phyloP scores from a whole-genome alignment of 2,888 invertebrate species.

The Catocala fraxini region DNA sequence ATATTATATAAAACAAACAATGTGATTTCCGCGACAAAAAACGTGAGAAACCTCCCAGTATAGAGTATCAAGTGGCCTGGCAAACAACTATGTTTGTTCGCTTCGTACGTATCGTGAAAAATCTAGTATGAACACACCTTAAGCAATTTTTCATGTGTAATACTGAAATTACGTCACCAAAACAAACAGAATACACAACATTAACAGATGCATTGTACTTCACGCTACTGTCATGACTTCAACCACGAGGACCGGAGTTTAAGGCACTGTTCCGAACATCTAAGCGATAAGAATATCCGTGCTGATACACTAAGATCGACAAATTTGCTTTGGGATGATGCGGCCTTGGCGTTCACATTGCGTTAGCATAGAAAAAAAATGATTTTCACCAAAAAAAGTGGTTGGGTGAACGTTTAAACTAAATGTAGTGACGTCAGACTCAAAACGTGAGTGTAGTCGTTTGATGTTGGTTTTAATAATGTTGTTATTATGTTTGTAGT shows the following conservation, averaged over 20 bases:
- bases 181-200: constrained; percentile 19
- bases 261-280: constrained; percentile 37
- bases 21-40: constrained; percentile 12
- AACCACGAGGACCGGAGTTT: constrained; percentile 44
- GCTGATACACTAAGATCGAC: constrained; percentile 74
- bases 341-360: constrained; percentile 64
- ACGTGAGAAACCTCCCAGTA: constrained; percentile 6
- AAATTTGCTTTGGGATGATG: constrained; percentile 74
- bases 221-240: constrained; percentile 17
- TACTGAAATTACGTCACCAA: constrained; percentile 22
- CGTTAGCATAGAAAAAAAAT: constrained; percentile 29
- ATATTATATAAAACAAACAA: constrained; percentile 13
- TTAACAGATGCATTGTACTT: constrained; percentile 17
- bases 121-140: constrained; percentile 9
- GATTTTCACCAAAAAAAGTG: constrained; percentile 15
- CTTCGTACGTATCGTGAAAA: constrained; percentile 3
- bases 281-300: constrained; percentile 69
- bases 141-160: constrained; percentile 18
- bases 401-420: constrained; percentile 2
- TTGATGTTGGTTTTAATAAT: not conserved
- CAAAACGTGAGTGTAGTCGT: not conserved
- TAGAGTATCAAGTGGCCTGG: not conserved
- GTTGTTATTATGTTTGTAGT: constrained; percentile 13
- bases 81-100: not conserved
- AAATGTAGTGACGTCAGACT: not conserved